Conservation (phyloP, 2,113 vertebrate species). For the Melanocharis versteri region DNA sequence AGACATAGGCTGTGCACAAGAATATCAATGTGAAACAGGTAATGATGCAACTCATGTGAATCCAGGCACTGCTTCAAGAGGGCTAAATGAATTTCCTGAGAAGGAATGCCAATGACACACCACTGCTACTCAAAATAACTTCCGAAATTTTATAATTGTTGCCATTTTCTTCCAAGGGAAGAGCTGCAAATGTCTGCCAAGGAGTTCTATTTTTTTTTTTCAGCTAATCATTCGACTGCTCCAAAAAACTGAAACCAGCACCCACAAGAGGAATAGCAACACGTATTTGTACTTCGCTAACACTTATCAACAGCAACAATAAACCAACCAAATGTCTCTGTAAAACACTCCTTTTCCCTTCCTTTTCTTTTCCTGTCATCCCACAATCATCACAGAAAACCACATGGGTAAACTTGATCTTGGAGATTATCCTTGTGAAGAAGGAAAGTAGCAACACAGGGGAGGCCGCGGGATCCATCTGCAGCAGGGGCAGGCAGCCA, state of each 20-base stretch:
- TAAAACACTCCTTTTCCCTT: neutral
- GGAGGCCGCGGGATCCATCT: neutral
- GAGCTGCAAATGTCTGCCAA: neutral
- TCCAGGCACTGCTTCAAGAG: neutral
- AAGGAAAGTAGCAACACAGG: neutral
- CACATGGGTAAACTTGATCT: neutral
- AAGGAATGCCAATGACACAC: neutral
- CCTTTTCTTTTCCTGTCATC: neutral
- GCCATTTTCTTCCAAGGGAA: slow-evolving; percentile 33
- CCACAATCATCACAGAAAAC: neutral
- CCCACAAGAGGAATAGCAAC: neutral
- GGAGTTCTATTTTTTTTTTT: neutral
- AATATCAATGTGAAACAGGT: neutral
- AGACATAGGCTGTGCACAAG: neutral
- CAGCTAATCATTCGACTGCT: neutral
- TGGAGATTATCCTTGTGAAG: neutral
- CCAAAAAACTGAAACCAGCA: slow-evolving; percentile 2
- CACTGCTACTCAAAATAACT: slow-evolving; percentile 3
- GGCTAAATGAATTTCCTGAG: neutral
- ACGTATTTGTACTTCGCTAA: neutral
- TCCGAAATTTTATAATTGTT: neutral
- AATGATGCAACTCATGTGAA: neutral
- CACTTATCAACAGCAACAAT: neutral
- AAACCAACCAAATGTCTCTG: neutral
- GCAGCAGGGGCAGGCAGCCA: neutral